These are phyloP conservation scores for Spongilla lacustris DNA, from an alignment of 37 sponge, comb jelly and placozoan species.

Conservation along the genomic window DNA sequence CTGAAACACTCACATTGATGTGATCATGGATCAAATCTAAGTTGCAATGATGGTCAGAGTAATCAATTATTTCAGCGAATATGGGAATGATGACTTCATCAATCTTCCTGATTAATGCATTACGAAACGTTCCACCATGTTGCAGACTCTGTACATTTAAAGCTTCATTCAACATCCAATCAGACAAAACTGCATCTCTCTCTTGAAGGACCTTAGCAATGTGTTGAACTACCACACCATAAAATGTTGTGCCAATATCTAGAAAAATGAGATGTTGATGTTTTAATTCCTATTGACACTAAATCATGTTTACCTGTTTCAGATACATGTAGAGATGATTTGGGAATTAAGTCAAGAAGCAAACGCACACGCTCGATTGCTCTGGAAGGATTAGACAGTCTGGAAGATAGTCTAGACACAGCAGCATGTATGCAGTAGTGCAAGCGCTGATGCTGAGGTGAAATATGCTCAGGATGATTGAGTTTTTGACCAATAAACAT, in stretches of 20 bases:
- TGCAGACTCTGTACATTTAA: slow-evolving; percentile 12
- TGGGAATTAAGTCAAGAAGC: slow-evolving; percentile 41
- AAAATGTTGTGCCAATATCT: slow-evolving; percentile 13
- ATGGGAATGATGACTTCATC: slow-evolving; percentile 24
- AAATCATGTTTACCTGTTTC: neutral
- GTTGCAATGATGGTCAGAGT: slow-evolving; percentile 5
- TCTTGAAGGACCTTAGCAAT: neutral
- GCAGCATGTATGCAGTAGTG: slow-evolving; percentile 63
- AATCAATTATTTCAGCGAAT: slow-evolving; percentile 28
- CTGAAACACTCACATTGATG: neutral
- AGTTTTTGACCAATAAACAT: slow-evolving; percentile 11
- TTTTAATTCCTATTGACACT: too few relatives aligned
- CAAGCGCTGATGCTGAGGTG: slow-evolving; percentile 20
- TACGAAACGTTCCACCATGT: slow-evolving; percentile 38
- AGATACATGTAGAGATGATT: neutral
- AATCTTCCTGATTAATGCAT: slow-evolving; percentile 7
- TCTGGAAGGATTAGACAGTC: slow-evolving; percentile 3
- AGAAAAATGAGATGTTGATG: too few relatives aligned
- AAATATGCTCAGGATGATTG: too few relatives aligned
- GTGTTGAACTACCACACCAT: neutral
- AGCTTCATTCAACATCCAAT: slow-evolving; percentile 34
- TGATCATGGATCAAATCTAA: neutral
- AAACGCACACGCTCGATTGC: slow-evolving; percentile 33
- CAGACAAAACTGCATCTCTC: neutral
- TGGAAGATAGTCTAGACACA: slow-evolving; percentile 38